A percentile compares a stretch with the other conserved stretches of the same genome.
Evolutionary conservation across 1,140 invertebrate genomes (phyloP).

Genomic region (Brachionus asplanchnoidis): DNA sequence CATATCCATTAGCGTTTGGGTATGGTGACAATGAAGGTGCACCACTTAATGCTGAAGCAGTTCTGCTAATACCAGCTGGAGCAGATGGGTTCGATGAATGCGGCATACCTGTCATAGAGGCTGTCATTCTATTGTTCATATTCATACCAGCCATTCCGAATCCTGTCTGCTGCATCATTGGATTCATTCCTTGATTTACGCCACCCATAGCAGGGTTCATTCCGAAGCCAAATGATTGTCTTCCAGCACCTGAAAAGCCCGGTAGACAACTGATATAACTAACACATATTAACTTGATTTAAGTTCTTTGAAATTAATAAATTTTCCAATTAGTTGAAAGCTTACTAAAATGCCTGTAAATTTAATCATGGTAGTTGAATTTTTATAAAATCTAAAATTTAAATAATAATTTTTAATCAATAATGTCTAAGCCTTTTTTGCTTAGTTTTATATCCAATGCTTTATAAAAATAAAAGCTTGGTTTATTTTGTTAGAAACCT

Average conservation of each 20-base stretch:
- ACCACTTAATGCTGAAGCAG: conserved; percentile 22
- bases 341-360: not conserved
- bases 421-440: not conserved
- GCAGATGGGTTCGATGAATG: not conserved
- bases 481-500: no score
- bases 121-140: not conserved
- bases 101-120: not conserved
- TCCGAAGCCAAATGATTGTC: not conserved
- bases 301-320: not conserved
- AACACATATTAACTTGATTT: not conserved
- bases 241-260: not conserved
- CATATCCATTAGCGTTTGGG: not conserved
- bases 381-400: not conserved
- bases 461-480: not conserved
- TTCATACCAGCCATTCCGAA: not conserved
- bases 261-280: not conserved
- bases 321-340: not conserved
- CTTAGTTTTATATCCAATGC: not conserved
- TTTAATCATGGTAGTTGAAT: not conserved
- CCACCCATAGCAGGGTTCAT: not conserved
- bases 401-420: not conserved
- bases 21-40: not conserved
- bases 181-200: not conserved
- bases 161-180: not conserved
- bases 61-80: not conserved